Percentiles rank a stretch among this genome's conserved stretches.
These are phyloP conservation scores for Caloenas nicobarica DNA, from an alignment of 2,113 vertebrate species.

Conservation along the genomic window DNA sequence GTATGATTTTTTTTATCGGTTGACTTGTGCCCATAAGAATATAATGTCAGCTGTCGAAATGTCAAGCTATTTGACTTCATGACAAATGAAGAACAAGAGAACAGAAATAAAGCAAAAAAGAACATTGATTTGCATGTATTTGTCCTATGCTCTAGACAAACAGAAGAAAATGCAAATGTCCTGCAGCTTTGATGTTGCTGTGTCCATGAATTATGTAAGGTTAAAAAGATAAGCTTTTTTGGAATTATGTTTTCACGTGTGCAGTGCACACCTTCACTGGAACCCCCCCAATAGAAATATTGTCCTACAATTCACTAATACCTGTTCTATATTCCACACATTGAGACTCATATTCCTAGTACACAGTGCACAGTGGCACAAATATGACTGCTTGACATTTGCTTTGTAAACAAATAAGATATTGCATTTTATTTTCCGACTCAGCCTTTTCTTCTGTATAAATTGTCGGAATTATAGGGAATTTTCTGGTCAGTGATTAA, in stretches of 20 bases:
- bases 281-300: not conserved
- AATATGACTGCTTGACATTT: not conserved
- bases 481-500: not conserved
- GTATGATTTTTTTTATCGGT: not conserved
- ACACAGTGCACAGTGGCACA: not conserved
- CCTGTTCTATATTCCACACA: not conserved
- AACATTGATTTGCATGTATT: slow-evolving; percentile 14
- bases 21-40: not conserved
- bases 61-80: slow-evolving; percentile 11
- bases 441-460: not conserved
- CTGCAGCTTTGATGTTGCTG: not conserved
- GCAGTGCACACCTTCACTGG: not conserved
- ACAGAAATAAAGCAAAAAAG: not conserved
- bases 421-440: not conserved
- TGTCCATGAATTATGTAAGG: not conserved
- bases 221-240: not conserved
- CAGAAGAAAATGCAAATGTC: not conserved
- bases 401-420: not conserved
- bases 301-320: not conserved
- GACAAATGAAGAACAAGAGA: not conserved
- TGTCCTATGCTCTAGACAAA: slow-evolving; percentile 5
- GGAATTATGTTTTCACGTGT: not conserved
- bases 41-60: not conserved
- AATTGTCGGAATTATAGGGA: not conserved
- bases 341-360: not conserved